These are phyloP conservation scores for Paradisaea rubra DNA, from an alignment of 2,113 vertebrate species.

Conservation along the genomic window DNA sequence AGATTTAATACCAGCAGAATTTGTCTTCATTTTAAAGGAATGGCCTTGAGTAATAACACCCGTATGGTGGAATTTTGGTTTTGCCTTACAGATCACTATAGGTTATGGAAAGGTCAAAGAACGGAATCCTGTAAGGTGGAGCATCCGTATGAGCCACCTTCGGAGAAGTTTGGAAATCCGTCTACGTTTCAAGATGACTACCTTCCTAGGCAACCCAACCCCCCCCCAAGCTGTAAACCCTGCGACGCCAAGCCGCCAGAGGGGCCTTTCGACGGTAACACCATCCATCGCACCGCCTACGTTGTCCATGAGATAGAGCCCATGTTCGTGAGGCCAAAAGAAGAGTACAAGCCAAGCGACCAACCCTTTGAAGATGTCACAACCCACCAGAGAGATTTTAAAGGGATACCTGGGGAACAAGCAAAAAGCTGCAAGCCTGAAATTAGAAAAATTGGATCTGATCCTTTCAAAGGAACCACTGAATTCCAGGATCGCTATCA, in stretches of 20 bases:
- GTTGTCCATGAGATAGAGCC: conserved; percentile 61
- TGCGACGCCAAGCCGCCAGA: not conserved
- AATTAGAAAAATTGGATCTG: not conserved
- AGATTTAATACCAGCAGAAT: not conserved
- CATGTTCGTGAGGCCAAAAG: conserved; percentile 20
- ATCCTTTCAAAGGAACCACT: conserved; percentile 69
- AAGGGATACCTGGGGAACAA: conserved; percentile 65
- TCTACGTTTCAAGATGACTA: conserved; percentile 83
- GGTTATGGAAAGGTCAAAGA: conserved; percentile 70
- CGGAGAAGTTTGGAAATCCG: conserved; percentile 75
- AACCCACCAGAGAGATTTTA: conserved; percentile 76
- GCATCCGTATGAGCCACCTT: conserved; percentile 64
- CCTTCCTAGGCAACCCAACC: conserved; percentile 51
- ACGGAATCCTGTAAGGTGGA: conserved; percentile 67
- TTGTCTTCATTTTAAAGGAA: not conserved
- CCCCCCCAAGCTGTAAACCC: conserved; percentile 72
- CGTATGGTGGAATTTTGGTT: not conserved
- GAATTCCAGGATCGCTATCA: conserved; percentile 80
- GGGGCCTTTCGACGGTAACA: conserved; percentile 66
- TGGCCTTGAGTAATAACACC: not conserved
- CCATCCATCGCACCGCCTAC: conserved; percentile 72
- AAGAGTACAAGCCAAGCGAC: conserved; percentile 69
- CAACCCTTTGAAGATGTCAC: conserved; percentile 77
- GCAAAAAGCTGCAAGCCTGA: conserved; percentile 77
- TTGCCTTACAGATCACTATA: conserved; percentile 77